Conservation (phyloP, 2,797 vertebrate genomes). For the Pangasius sanitwongsei region DNA sequence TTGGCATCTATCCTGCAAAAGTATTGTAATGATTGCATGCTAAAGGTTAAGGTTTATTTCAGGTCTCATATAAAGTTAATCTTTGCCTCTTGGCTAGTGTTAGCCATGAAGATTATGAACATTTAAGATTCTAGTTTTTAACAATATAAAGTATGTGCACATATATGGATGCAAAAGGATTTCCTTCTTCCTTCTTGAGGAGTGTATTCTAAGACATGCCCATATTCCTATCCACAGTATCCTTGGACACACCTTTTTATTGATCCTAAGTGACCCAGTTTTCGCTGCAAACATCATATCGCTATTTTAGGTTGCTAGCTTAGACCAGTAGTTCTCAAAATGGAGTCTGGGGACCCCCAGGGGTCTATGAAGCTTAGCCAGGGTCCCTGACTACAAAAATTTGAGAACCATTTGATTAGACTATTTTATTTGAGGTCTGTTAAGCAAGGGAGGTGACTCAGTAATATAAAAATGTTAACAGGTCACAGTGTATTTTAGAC, state of each 20-base stretch:
- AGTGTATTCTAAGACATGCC: not conserved
- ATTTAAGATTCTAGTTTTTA: not conserved
- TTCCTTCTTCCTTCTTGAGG: not conserved
- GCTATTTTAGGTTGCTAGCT: not conserved
- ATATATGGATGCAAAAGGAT: not conserved
- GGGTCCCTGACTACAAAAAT: too few species aligned
- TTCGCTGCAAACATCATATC: not conserved
- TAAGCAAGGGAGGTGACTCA: too few species aligned
- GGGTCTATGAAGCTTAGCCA: too few species aligned
- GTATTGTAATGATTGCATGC: not conserved
- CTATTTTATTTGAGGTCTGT: too few species aligned
- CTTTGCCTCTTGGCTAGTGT: not conserved
- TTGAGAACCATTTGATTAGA: too few species aligned
- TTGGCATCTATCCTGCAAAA: not conserved
- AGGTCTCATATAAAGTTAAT: not conserved
- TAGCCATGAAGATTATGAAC: not conserved
- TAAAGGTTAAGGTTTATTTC: not conserved
- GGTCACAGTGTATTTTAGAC: too few species aligned
- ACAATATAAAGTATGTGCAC: too few species aligned
- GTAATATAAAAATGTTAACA: too few species aligned
- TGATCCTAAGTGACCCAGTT: not conserved
- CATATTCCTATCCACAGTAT: not conserved
- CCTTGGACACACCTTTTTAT: not conserved
- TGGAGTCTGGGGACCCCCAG: too few species aligned
- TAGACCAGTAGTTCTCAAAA: too few species aligned